Conservation (phyloP, 2,888 invertebrate genomes). For the Conchocele bisecta region DNA sequence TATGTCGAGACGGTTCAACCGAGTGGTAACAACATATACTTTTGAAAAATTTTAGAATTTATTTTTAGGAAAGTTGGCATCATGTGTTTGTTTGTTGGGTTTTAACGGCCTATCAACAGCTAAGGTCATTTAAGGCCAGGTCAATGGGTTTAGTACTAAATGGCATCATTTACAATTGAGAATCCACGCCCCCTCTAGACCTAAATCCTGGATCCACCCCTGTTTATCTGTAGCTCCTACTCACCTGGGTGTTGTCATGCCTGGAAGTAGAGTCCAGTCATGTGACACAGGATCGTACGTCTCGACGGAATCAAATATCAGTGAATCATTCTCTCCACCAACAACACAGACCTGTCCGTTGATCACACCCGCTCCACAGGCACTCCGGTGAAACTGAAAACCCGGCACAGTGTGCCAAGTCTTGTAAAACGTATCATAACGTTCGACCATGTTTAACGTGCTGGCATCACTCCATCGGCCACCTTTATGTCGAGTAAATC, state of each 20-base stretch:
- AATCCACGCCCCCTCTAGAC: no score
- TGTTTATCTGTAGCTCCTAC: neutral
- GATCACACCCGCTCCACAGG: slow-evolving; percentile 93
- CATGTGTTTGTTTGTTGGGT: no score
- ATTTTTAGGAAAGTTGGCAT: no score
- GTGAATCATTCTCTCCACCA: slow-evolving; percentile 93
- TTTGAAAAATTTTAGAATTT: no score
- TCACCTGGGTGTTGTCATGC: slow-evolving; percentile 82
- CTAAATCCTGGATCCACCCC: no score
- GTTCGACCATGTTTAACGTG: slow-evolving; percentile 92
- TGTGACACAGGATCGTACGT: slow-evolving; percentile 77
- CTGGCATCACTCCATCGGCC: slow-evolving; percentile 87
- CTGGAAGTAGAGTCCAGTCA: slow-evolving; percentile 86
- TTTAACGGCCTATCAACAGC: no score
- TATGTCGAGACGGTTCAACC: no score
- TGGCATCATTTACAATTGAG: no score
- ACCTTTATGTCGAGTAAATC: slow-evolving; percentile 93
- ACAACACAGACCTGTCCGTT: slow-evolving; percentile 94
- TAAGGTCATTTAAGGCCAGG: no score
- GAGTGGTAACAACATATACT: no score
- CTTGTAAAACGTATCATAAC: slow-evolving; percentile 85
- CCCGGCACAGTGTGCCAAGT: slow-evolving; percentile 83
- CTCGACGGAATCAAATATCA: slow-evolving; percentile 86
- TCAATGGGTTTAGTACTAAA: no score
- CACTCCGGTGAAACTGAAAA: slow-evolving; percentile 92